Conservation (phyloP, 2,888 invertebrate species). For the Sthenelais limicola region DNA sequence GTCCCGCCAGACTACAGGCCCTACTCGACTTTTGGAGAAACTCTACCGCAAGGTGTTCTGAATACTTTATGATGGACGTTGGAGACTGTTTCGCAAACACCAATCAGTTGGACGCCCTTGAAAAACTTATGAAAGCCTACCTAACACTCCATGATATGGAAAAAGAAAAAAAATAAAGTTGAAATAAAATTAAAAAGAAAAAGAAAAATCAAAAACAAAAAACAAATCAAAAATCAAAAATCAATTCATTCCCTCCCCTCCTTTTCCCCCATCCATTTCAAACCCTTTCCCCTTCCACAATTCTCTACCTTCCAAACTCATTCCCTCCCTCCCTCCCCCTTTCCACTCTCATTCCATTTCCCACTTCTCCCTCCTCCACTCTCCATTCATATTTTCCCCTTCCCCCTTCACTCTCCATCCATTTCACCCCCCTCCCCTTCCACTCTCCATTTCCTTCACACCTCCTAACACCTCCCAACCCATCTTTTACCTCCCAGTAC, state of each 20-base stretch:
- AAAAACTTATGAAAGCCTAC: no score
- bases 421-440: background rate
- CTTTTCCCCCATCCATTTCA: background rate
- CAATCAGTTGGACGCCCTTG: no score
- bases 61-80: no score
- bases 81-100: no score
- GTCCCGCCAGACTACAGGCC: no score
- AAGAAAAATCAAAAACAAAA: no score
- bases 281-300: background rate
- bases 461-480: background rate
- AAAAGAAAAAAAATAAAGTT: no score
- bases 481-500: background rate
- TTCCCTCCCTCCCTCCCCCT: background rate
- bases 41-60: no score
- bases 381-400: background rate
- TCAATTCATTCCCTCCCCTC: background rate
- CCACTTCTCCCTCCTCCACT: background rate
- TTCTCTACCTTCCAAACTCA: background rate
- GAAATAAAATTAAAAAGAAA: no score
- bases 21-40: no score
- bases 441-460: background rate
- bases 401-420: background rate
- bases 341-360: background rate
- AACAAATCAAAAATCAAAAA: no score
- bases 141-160: no score